Evolutionary conservation across 2,888 invertebrate genomes (phyloP), one percentile per base, ranked within the genome.

Genomic region (Eristalis arbustorum): DNA sequence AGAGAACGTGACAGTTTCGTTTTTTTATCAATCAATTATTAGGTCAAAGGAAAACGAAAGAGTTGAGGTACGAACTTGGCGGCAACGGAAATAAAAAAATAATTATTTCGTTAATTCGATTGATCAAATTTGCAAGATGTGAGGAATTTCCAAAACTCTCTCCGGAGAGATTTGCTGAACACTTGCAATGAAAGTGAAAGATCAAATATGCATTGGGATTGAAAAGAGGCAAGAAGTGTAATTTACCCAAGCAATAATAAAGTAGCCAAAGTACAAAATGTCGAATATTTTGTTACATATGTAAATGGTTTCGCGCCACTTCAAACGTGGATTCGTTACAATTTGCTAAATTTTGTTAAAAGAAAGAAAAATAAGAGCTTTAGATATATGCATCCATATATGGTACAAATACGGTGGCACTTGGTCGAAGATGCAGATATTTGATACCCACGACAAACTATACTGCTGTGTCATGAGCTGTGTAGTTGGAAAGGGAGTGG

Each of bases 1-100:
- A 49, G 49, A 49, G 49, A 6, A 57, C 40, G 57, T 66, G 66
- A 66, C 37, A 66, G 31, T 75, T 68, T 61, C 61, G 22, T 28
- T 23, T 68, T 23, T 68, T 75, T 42, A 61, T 67, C 28, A 49
- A 61, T 42, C 42, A 42, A 25, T 69, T 77, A 68, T 22, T 71
- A 34, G 64, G 77, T 64, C 77, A 78, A 78, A 71, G 69, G 57
- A 71, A 84, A 84, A 84, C 80, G 68, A 84, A 84, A 80, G 84
- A 84, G 80, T 72, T 80, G 71, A 72, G 22, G 13, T 31, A n/a
- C 67, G 23, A 84, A 76, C 84, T 80, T 40, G 13, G 5, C 37
- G 37, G 28, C 22, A 28, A 31, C 3, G 1, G 1, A 22, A 23
- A 49, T n/a, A 56, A 37, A 62, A 49, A 69, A 56, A 23, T 28